Evolutionary conservation across 2,888 invertebrate genomes (phyloP).

Genomic region (Brachycybe producta): DNA sequence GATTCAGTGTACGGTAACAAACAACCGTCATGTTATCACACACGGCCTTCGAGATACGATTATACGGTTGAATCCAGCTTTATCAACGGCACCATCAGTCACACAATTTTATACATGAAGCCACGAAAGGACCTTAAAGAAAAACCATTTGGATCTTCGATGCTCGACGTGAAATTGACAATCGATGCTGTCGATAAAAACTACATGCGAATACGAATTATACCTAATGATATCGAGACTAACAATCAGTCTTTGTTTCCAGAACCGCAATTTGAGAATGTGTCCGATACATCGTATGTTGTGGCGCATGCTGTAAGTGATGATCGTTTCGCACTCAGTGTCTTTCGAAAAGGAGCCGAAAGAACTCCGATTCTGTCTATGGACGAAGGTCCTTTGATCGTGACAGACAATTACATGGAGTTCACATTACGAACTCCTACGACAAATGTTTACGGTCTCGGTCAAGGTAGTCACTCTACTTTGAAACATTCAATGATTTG

Average conservation of each 20-base stretch:
- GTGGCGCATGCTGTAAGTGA: background rate
- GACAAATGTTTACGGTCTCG: constrained; percentile 42
- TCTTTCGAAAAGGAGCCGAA: constrained; percentile 24
- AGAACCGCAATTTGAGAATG: background rate
- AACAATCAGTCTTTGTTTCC: background rate
- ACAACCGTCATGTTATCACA: constrained; percentile 38
- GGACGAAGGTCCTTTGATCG: constrained; percentile 44
- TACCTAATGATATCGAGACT: background rate
- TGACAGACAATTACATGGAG: constrained; percentile 48
- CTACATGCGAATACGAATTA: constrained; percentile 1
- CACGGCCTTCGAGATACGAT: constrained; percentile 42
- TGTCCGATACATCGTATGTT: background rate
- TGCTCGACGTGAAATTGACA: background rate
- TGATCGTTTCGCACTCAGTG: background rate
- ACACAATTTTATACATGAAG: constrained; percentile 1
- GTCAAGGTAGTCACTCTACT: background rate
- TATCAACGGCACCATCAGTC: background rate
- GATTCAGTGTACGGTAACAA: constrained; percentile 19
- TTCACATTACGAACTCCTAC: constrained; percentile 42
- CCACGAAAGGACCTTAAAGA: background rate
- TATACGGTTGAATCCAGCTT: constrained; percentile 30
- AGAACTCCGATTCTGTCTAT: constrained; percentile 41
- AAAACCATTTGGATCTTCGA: too few relatives aligned
- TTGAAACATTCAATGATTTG: constrained; percentile 6
- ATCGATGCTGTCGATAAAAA: background rate